Base-by-base conservation (phyloP, 2,888 invertebrate species). In the Hydrotaea cyrtoneurina region DNA sequence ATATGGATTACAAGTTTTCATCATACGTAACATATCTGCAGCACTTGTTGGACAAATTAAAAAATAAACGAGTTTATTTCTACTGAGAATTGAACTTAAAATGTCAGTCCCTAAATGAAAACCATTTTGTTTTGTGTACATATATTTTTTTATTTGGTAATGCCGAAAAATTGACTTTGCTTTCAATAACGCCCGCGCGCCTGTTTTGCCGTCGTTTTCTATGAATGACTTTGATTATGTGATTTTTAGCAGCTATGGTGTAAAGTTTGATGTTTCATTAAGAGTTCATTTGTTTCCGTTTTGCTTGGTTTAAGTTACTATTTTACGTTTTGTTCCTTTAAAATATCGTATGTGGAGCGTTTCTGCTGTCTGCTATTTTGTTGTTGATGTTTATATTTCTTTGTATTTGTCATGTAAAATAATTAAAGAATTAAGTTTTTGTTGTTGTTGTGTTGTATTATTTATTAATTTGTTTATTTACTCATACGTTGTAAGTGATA, bases 91-190 rank as follows among this genome's bases (percentile, higher is more conserved):
- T 43, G 31, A 31, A 31, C 2, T 2, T 7, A 31, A 31, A 64
- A 43, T 19, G 59, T 82, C 82, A 85, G 85, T 85, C 85, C 79
- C 77, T 82, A 82, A 85, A 82, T 82, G 85, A 82, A 85, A 85
- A 85, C 85, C 85, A 62, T 78, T 77, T 79, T 74, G 7, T 46
- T 57, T 55, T 64, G 17, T 43, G 46, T 23, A 26, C 26, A 31
- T 7, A 62, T n/a, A 43, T 72, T 72, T 71, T 72, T 72, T 71
- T 78, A n/a, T 43, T 76, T 81, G 72, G 39, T 81, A 80, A 80
- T 82, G 82, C 85, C 85, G 75, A 86, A 86, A 80, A 86, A 86
- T 86, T 86, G 85, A 86, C 85, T 83, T 86, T 83, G 85, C 85
- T 86, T 80, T 74, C 77, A 57, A 73, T 50, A 31, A 53, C 39